Base-by-base conservation (phyloP, 2,888 invertebrate genomes). In the Agrotis ipsilon region DNA sequence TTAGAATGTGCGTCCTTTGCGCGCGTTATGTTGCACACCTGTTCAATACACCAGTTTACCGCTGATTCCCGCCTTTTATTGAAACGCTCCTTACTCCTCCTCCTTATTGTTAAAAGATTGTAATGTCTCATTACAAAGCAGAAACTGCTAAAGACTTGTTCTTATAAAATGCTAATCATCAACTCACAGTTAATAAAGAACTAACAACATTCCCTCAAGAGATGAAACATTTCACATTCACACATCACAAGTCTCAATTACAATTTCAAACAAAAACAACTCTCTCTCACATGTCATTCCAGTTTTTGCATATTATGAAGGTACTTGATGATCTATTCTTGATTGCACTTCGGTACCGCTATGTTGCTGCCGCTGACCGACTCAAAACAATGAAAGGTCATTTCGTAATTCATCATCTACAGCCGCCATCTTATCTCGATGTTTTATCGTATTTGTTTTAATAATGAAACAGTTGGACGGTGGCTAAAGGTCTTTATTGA, bases 331-430 rank as follows among this genome's bases (percentile, higher is more conserved):
- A 90, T 87, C 83, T 84, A 86, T 90, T 87, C 86, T 88, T 86
- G 88, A 90, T 90, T 88, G 88, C 84, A 81, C 80, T 84, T 68
- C 54, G 14, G 64, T 70, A 85, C 87, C 88, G 86, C 85, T 89
- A 87, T 54, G 49, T 48, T 74, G 80, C 83, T 81, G 80, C 86
- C 73, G 83, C 74, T 86, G 85, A 83, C 86, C 80, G 86, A 80
- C 83, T 78, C 81, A 84, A 86, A 87, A 91, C 90, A 91, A 89
- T 90, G 86, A 88, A 84, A 85, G 88, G 86, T 87, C 86, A 83
- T 83, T 79, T 85, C 81, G 79, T 90, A 88, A 90, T 91, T 88
- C 87, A 90, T 90, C 88, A 88, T 78, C 82, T 79, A 87, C 85
- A 88, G 87, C 86, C 82, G 84, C 81, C 75, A 78, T 81, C 80